Percentiles rank a stretch among this genome's conserved stretches.
Conservation (phyloP, 2,113 vertebrate species). For the Thalassoma bifasciatum region DNA sequence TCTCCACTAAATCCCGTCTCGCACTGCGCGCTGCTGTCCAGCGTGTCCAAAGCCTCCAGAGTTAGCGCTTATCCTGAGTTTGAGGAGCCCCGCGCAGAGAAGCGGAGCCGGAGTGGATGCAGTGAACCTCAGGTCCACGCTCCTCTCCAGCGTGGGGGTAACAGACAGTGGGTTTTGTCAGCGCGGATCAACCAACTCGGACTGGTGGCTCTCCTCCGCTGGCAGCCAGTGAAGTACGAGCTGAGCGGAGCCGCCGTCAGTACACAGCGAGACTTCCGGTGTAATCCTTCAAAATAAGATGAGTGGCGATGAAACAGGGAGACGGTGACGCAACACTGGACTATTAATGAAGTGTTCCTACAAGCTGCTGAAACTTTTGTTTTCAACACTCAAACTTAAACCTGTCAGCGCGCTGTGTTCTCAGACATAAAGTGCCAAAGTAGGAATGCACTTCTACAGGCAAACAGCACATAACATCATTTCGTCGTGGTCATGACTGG, state of each 20-base stretch:
- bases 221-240: constrained; percentile 63
- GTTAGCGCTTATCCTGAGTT: constrained; percentile 40
- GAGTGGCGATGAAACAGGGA: too few relatives aligned
- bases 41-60: constrained; percentile 39
- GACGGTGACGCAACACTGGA: constrained; percentile 28
- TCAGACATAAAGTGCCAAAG: too few relatives aligned
- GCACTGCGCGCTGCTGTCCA: constrained; percentile 44
- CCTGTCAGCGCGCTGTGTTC: too few relatives aligned
- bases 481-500: too few relatives aligned
- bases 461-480: too few relatives aligned
- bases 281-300: constrained; percentile 52
- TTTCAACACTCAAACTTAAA: too few relatives aligned
- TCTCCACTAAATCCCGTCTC: constrained; percentile 55
- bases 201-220: constrained; percentile 61
- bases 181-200: constrained; percentile 47
- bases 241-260: constrained; percentile 26
- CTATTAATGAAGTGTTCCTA: too few relatives aligned
- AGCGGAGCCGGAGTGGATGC: constrained; percentile 1
- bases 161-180: constrained; percentile 12
- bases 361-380: too few relatives aligned
- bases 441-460: too few relatives aligned
- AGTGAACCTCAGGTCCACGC: neutral
- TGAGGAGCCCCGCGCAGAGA: too few relatives aligned
- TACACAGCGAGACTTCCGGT: neutral
- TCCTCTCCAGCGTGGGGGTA: constrained; percentile 12